Evolutionary conservation across 2,888 invertebrate genomes (phyloP).

Genomic region (Heliconius hortense): DNA sequence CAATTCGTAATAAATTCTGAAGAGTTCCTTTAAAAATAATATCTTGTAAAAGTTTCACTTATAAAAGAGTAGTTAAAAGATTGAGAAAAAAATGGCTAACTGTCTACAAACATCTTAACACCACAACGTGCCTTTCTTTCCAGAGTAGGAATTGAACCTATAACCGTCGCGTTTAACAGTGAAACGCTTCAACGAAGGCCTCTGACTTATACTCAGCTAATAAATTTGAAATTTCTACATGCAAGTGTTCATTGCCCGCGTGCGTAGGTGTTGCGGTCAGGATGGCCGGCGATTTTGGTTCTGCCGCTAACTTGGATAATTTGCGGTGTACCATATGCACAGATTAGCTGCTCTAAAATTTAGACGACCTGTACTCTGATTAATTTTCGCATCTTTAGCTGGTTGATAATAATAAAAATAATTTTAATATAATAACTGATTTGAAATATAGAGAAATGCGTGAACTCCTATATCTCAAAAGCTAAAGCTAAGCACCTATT

Average conservation of each 20-base stretch:
- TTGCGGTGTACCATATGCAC: constrained; percentile 22
- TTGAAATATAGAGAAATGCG: neutral
- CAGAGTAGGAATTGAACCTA: no score
- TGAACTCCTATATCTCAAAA: neutral
- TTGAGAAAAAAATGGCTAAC: no score
- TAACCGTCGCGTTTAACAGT: no score
- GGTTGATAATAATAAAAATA: neutral
- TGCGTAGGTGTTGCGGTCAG: constrained; percentile 4
- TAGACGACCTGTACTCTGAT: neutral
- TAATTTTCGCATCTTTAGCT: neutral
- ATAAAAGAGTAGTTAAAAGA: no score
- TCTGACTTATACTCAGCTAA: neutral
- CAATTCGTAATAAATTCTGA: no score
- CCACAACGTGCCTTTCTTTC: no score
- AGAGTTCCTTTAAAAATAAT: no score
- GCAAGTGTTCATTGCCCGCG: neutral
- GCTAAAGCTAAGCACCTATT: neutral
- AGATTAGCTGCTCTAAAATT: constrained; percentile 19
- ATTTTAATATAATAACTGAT: neutral
- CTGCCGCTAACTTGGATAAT: constrained; percentile 24
- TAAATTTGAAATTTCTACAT: neutral
- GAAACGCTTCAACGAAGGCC: no score
- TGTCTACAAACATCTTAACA: no score
- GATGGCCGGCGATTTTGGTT: constrained; percentile 16
- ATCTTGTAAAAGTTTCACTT: no score